Percentiles rank a stretch among this genome's conserved stretches.
These are phyloP conservation scores for Pungitius pungitius DNA, from an alignment of 2,113 vertebrate genomes.

Conservation along the genomic window DNA sequence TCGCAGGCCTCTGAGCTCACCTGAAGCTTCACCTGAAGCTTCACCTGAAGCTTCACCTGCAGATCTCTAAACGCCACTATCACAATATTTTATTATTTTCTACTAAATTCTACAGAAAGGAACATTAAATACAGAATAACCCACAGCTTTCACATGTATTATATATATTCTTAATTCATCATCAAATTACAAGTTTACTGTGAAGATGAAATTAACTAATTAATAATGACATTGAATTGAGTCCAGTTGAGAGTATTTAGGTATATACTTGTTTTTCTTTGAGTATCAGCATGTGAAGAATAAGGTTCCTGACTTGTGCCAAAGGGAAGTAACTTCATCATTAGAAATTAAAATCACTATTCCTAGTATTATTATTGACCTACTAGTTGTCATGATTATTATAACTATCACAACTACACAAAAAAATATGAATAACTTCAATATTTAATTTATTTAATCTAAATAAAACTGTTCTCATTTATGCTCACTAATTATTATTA, in stretches of 20 bases:
- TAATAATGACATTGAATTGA: background rate
- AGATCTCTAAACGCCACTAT: background rate
- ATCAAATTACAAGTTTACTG: background rate
- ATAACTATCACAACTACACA: background rate
- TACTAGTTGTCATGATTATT: background rate
- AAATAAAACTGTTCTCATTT: no score
- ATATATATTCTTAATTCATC: background rate
- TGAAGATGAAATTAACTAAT: background rate
- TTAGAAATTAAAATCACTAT: background rate
- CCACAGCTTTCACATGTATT: background rate
- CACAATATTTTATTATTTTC: no score
- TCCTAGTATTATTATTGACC: background rate
- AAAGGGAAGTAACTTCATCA: background rate
- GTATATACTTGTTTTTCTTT: background rate
- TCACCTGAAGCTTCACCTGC: constrained; percentile 24
- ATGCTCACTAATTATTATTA: no score
- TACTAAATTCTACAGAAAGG: no score
- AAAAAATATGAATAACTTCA: background rate
- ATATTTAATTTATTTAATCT: no score
- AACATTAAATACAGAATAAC: background rate
- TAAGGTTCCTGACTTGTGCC: no score
- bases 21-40: no score
- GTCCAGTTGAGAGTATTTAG: no score
- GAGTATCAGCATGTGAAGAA: background rate
- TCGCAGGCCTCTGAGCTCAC: constrained; percentile 47